A percentile compares a stretch with the other conserved stretches of the same genome.
Conservation (phyloP, 1,140 invertebrate genomes). For the Eumeta japonica region DNA sequence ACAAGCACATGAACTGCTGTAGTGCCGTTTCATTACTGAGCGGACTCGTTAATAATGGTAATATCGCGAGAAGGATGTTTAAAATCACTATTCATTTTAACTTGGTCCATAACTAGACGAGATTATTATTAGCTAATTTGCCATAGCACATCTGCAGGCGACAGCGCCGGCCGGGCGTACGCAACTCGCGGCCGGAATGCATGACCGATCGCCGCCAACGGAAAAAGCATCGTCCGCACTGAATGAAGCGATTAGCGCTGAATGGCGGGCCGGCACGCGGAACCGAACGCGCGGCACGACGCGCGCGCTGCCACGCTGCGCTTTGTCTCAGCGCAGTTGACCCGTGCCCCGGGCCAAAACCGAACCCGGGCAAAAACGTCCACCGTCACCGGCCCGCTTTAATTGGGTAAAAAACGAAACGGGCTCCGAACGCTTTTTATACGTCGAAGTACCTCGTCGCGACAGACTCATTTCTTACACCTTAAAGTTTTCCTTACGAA, state of each 20-base stretch:
- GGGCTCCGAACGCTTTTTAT: too few species aligned
- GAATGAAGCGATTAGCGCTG: slow-evolving; percentile 54
- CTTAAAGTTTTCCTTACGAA: too few species aligned
- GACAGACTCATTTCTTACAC: too few species aligned
- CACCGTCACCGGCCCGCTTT: neutral
- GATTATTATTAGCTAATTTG: too few species aligned
- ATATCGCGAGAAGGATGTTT: too few species aligned
- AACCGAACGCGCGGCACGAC: slow-evolving; percentile 46
- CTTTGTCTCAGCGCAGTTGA: slow-evolving; percentile 51
- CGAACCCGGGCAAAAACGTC: slow-evolving; percentile 19
- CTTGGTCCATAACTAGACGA: too few species aligned
- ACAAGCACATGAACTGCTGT: too few species aligned
- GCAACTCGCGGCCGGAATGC: slow-evolving; percentile 33
- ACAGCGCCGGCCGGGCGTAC: neutral
- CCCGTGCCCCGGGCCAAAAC: slow-evolving; percentile 50
- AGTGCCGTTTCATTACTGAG: too few species aligned
- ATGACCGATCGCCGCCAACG: slow-evolving; percentile 37
- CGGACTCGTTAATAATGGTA: too few species aligned
- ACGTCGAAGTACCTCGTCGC: too few species aligned
- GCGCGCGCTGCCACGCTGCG: slow-evolving; percentile 28
- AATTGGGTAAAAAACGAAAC: slow-evolving; percentile 1
- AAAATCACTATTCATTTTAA: too few species aligned
- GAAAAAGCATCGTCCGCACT: slow-evolving; percentile 36
- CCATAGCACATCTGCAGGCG: too few species aligned
- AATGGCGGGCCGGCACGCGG: slow-evolving; percentile 46